Conservation (phyloP, 2,888 invertebrate species). For the Hemistola chrysoprasaria region DNA sequence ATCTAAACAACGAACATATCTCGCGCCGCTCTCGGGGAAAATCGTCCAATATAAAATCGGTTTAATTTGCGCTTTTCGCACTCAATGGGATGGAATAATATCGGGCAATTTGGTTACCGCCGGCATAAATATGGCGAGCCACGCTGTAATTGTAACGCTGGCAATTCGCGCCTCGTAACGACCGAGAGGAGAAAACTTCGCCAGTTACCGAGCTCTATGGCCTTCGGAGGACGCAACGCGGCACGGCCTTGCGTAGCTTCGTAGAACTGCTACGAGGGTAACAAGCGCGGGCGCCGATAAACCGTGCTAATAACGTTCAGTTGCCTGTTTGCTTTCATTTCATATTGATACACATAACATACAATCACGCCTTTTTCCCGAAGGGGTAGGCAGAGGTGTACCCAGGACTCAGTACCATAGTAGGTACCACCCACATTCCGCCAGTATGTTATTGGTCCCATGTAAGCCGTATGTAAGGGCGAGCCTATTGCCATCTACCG, state of each 20-base stretch:
- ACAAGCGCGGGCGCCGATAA: constrained; percentile 28
- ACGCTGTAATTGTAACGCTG: constrained; percentile 80
- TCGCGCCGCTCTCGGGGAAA: constrained; percentile 76
- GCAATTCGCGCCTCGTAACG: constrained; percentile 81
- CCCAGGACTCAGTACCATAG: too few relatives aligned
- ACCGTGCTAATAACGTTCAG: background rate
- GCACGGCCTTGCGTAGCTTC: constrained; percentile 27
- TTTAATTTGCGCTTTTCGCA: constrained; percentile 83
- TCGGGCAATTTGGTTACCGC: constrained; percentile 83
- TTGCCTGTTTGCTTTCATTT: too few relatives aligned
- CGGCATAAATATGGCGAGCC: constrained; percentile 79
- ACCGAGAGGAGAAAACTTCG: constrained; percentile 75
- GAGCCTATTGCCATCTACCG: too few relatives aligned
- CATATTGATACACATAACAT: too few relatives aligned
- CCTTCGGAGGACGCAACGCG: constrained; percentile 34
- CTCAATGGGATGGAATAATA: constrained; percentile 83
- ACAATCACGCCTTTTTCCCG: too few relatives aligned
- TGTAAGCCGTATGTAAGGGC: too few relatives aligned
- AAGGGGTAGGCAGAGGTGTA: too few relatives aligned
- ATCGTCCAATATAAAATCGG: constrained; percentile 83
- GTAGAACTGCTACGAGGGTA: constrained; percentile 12
- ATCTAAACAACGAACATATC: constrained; percentile 79
- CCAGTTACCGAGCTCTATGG: constrained; percentile 66
- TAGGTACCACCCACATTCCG: too few relatives aligned
- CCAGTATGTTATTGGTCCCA: too few relatives aligned